Conservation (phyloP, 2,797 vertebrate species). For the Sebastes alutus region DNA sequence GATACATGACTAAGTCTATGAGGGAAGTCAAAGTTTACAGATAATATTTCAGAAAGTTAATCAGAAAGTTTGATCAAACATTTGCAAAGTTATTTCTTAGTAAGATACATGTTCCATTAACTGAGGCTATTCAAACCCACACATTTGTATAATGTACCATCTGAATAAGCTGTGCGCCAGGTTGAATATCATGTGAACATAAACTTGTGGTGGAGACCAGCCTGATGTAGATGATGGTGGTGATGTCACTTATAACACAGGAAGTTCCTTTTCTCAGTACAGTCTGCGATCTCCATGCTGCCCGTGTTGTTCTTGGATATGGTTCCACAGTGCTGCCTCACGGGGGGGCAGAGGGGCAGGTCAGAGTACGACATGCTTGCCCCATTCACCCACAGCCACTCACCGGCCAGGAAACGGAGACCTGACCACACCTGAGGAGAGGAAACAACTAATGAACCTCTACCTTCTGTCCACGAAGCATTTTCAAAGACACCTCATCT, state of each 20-base stretch:
- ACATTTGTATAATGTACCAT: too few relatives aligned
- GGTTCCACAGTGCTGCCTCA: slow-evolving; percentile 12
- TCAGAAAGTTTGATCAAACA: neutral
- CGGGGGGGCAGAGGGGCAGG: slow-evolving; percentile 26
- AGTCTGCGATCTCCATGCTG: slow-evolving; percentile 13
- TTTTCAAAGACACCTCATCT: neutral
- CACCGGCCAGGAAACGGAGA: slow-evolving; percentile 58
- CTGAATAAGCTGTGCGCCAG: neutral
- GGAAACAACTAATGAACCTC: neutral
- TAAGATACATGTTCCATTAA: neutral
- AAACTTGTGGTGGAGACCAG: neutral
- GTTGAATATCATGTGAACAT: neutral
- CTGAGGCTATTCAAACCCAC: neutral
- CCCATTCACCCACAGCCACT: slow-evolving; percentile 63
- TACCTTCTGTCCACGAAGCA: neutral
- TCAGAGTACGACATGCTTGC: neutral
- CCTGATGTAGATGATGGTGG: neutral
- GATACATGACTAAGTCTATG: neutral
- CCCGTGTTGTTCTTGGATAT: neutral
- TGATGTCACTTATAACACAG: slow-evolving; percentile 41
- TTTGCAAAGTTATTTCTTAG: neutral
- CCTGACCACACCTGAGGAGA: slow-evolving; percentile 56
- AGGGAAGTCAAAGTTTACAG: neutral
- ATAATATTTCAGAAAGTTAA: neutral
- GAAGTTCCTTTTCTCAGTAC: slow-evolving; percentile 48